Conservation (phyloP, 2,113 vertebrate species). For the Neopipo cinnamomea region DNA sequence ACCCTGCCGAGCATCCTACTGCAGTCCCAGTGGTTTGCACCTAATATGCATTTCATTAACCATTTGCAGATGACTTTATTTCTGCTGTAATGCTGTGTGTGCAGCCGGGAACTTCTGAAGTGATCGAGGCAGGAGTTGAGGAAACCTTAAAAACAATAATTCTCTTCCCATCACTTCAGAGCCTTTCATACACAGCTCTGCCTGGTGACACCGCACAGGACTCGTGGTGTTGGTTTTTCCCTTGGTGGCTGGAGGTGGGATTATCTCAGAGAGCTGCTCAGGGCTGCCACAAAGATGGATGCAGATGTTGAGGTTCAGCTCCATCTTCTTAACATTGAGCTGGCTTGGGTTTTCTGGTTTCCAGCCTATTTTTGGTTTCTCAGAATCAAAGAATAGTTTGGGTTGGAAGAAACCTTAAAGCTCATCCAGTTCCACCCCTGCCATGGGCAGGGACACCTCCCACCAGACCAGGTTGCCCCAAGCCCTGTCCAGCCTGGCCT, state of each 20-base stretch:
- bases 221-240: accelerated
- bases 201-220: not conserved
- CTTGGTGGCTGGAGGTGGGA: not conserved
- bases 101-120: not conserved
- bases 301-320: not conserved
- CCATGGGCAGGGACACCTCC: not conserved
- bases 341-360: not conserved
- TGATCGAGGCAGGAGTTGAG: not conserved
- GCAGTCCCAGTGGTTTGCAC: not conserved
- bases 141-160: not conserved
- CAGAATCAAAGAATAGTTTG: not conserved
- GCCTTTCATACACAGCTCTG: accelerated
- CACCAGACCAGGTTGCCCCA: not conserved
- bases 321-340: not conserved
- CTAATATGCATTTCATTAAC: not conserved
- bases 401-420: not conserved
- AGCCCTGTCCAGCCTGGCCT: not conserved
- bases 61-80: not conserved
- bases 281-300: not conserved
- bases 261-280: not conserved
- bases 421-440: not conserved
- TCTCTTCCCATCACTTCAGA: not conserved
- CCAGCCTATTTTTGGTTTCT: not conserved
- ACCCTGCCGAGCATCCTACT: not conserved
- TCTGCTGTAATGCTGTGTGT: not conserved